A percentile compares a stretch with the other conserved stretches of the same genome.
Conservation (phyloP, 2,797 vertebrate species). For the Oryzias dopingdopingensis region DNA sequence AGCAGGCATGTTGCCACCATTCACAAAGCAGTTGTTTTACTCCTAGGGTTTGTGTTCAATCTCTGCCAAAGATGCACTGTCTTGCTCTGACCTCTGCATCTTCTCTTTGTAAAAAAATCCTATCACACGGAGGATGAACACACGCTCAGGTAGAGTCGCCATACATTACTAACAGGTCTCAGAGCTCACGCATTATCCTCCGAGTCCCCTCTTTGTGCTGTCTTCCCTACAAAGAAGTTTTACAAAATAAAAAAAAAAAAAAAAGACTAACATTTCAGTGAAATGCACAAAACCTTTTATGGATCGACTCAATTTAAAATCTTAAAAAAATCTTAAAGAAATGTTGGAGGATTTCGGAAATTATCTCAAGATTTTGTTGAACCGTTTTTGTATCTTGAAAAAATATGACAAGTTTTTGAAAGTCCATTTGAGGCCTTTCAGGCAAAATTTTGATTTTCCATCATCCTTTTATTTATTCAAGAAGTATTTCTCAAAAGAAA, state of each 20-base stretch:
- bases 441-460: conserved; percentile 61
- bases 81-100: conserved; percentile 57
- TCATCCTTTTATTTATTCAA: conserved; percentile 69
- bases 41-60: conserved; percentile 68
- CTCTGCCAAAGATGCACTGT: conserved; percentile 64
- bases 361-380: conserved; percentile 23
- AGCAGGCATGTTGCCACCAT: conserved; percentile 70
- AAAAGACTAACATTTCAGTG: conserved; percentile 16
- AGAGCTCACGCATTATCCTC: neutral
- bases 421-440: conserved; percentile 66
- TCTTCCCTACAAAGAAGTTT: conserved; percentile 23
- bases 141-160: conserved; percentile 63
- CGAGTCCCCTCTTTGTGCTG: conserved; percentile 14
- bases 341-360: neutral
- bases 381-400: conserved; percentile 38
- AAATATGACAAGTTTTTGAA: conserved; percentile 62
- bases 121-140: conserved; percentile 57
- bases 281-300: conserved; percentile 22
- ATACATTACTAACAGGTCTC: conserved; percentile 61
- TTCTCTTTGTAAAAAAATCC: conserved; percentile 42
- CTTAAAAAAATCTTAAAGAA: conserved; percentile 1
- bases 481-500: conserved; percentile 73
- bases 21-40: conserved; percentile 74
- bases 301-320: conserved; percentile 11
- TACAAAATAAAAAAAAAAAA: conserved; percentile 8